A percentile compares a stretch with the other conserved stretches of the same genome.
Conservation (phyloP, 2,888 invertebrate species). For the Agonopterix arenella region DNA sequence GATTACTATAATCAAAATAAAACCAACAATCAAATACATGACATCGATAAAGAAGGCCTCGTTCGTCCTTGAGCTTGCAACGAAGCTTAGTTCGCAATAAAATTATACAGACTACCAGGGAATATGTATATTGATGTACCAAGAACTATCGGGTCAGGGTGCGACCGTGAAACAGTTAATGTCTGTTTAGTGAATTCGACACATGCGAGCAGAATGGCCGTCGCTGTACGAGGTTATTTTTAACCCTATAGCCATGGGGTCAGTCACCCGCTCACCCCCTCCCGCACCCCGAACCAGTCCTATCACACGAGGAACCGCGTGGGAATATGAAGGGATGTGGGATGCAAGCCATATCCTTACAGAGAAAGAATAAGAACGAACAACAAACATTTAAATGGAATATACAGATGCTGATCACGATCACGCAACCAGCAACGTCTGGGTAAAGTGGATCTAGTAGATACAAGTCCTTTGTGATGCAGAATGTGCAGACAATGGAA, state of each 20-base stretch:
- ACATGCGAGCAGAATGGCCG: constrained; percentile 74
- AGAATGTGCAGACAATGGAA: constrained; percentile 3
- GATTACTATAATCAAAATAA: too few species aligned
- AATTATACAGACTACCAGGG: too few species aligned
- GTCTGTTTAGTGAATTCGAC: constrained; percentile 71
- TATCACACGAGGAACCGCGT: constrained; percentile 71
- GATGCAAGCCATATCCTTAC: constrained; percentile 43
- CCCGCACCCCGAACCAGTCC: constrained; percentile 66
- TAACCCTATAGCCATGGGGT: constrained; percentile 71
- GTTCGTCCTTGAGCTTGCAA: too few species aligned
- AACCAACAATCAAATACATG: too few species aligned
- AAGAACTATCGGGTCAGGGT: constrained; percentile 65
- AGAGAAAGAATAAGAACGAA: constrained; percentile 15
- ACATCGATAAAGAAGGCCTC: too few species aligned
- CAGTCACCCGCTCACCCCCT: constrained; percentile 70
- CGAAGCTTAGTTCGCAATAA: too few species aligned
- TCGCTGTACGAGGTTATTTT: constrained; percentile 68
- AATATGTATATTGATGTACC: constrained; percentile 25
- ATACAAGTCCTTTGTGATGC: neutral
- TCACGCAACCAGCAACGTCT: neutral
- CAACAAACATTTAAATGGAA: constrained; percentile 7
- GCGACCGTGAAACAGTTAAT: constrained; percentile 74
- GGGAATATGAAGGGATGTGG: constrained; percentile 60
- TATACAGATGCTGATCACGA: constrained; percentile 9
- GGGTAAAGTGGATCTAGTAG: neutral